Percentiles rank a stretch among this genome's conserved stretches.
Evolutionary conservation across 2,113 vertebrate species (phyloP).

Genomic region (Glareola pratincola): DNA sequence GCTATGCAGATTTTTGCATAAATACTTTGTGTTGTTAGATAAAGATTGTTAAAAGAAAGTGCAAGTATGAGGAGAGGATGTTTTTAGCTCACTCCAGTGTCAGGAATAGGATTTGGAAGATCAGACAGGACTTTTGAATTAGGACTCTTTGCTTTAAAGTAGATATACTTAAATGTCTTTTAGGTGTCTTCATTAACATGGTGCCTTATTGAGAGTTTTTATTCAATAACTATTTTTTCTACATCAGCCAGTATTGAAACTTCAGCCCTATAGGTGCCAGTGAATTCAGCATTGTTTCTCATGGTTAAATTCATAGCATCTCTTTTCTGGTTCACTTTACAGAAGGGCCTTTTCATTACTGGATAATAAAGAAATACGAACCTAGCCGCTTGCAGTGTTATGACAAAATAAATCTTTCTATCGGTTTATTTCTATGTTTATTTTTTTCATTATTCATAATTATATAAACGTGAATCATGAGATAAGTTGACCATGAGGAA

Average conservation of each 20-base stretch:
- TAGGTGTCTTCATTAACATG: not conserved
- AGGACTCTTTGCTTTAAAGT: not conserved
- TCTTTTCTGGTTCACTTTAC: not conserved
- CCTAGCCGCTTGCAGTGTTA: not conserved
- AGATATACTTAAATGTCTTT: not conserved
- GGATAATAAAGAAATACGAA: not conserved
- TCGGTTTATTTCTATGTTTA: not conserved
- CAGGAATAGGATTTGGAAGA: not conserved
- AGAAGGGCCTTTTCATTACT: not conserved
- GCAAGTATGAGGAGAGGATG: not conserved
- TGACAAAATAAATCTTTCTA: not conserved
- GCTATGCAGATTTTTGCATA: not conserved
- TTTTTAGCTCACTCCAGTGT: not conserved
- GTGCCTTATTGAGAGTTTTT: not conserved
- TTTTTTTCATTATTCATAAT: not conserved
- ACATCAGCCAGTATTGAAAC: not conserved
- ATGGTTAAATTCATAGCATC: not conserved
- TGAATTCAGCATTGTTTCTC: not conserved
- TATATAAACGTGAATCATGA: not conserved
- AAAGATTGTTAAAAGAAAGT: not conserved
- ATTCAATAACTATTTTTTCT: not conserved
- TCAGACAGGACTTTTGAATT: not conserved
- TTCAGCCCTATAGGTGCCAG: not conserved
- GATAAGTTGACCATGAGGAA: not conserved
- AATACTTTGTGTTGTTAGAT: not conserved